Evolutionary conservation across 2,888 invertebrate species (phyloP), one percentile per base, ranked within the genome.

Genomic region (Acronicta alni): DNA sequence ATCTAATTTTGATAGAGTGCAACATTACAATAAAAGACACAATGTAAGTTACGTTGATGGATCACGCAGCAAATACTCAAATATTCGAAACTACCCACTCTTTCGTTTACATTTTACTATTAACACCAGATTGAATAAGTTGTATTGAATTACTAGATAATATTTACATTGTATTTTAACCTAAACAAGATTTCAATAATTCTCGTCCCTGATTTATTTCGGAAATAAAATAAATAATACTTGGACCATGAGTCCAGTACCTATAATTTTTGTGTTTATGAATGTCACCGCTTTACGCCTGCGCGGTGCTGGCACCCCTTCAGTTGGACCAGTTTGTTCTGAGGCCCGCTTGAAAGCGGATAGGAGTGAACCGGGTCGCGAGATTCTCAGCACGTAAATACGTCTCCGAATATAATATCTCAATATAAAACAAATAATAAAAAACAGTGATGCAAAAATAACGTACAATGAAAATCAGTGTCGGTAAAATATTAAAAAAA

Each of bases 311-410:
- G 44, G 49, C 42, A 57, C 63, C 52, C 59, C 57, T 70, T 73
- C 52, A 64, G 68, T 56, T 16, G 53, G 63, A 67, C 64, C 80
- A 82, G 82, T 82, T 59, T 72, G 69, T 72, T 70, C 68, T 57
- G 67, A 69, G 67, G 48, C 63, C 51, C 59, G 74, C 55, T 62
- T 62, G 73, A 48, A 68, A 54, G 52, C 72, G 73, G 75, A 73
- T 72, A 56, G 52, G 67, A 45, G 46, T 46, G 42, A 59, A 49
- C 52, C 58, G 38, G 42, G 53, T 43, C 53, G 41, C 20, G 59
- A 32, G 16, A 62, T 60, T 53, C 46, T 38, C 17, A 39, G 20
- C 43, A 49, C 61, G 64, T 58, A 64, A 73, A 41, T 57, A 59
- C 64, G 61, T 47, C 15, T 52, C 0, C 35, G 35, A 35, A n/a